Evolutionary conservation across 2,113 vertebrate genomes (phyloP), one percentile per base, ranked within the genome.

Genomic region (Podilymbus podiceps): DNA sequence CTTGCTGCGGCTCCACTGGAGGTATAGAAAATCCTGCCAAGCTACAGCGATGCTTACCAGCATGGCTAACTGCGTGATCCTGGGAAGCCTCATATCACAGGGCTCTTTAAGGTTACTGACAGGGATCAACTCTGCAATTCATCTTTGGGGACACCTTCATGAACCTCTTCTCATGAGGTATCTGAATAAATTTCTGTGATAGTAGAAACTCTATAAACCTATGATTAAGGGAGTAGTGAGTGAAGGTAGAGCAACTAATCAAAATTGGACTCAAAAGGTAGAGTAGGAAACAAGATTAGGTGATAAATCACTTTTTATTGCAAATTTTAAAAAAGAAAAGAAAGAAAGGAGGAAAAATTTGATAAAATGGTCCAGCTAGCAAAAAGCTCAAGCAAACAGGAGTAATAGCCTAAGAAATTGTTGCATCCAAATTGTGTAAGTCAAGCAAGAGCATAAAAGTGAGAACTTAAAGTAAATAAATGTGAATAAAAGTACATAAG

Each of bases 401-500:
- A 88, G 8, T 46, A 84, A 74, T 15, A 64, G 56, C 25, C 15
- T 17, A 53, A 74, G 50, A 93, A 95, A 88, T 13, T 9, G 46
- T 25, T 73, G n/a, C 50, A 88, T 46, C 53, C 28, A 91, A 96
- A 96, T 59, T 76, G 30, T 12, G 2, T 72, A 58, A 89, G 47
- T 69, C 50, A 91, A 93, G 76, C n/a, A 85, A 78, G 17, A 10
- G 15, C 35, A 78, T 49, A 90, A 82, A 97, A 69, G 60, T 46
- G 44, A 59, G 55, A 94, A 55, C 60, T 71, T 90, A 84, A 92
- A 90, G 85, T 63, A 97, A 96, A 96, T 80, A 95, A 90, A 93
- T 72, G 77, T 81, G 76, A 93, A 50, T 67, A 91, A 77, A 92
- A 74, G 38, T 58, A 85, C 49, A 52, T 23, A 78, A 52, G 25